phyloP scores from a whole-genome alignment of 1,140 invertebrate species.

The Aphaenogaster floridana region DNA sequence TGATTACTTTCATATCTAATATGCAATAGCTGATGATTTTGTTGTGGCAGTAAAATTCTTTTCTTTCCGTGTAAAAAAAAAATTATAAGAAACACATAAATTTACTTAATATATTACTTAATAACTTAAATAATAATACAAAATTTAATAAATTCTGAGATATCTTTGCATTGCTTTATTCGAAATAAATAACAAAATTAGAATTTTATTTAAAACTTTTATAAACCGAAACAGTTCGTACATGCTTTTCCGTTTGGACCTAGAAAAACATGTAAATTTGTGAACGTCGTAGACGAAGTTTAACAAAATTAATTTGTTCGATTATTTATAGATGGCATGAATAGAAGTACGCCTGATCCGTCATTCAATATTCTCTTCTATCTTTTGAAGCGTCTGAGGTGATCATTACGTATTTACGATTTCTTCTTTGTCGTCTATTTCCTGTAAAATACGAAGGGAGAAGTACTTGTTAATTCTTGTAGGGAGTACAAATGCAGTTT shows the following conservation, averaged over 20 bases:
- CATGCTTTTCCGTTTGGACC: not conserved
- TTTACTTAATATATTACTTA: not conserved
- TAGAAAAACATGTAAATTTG: constrained; percentile 2
- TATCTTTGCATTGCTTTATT: not conserved
- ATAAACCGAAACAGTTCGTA: not conserved
- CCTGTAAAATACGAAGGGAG: not conserved
- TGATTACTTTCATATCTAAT: not conserved
- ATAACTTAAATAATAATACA: not conserved
- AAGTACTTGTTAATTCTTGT: constrained; percentile 11
- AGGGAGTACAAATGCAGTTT: not conserved
- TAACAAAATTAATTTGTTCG: constrained; percentile 37
- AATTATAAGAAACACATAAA: not conserved
- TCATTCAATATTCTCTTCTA: constrained; percentile 25
- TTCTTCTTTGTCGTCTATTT: constrained; percentile 5
- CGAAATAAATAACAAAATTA: not conserved
- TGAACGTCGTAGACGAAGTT: not conserved
- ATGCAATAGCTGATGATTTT: not conserved
- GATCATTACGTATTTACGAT: not conserved
- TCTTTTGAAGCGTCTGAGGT: not conserved
- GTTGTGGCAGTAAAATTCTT: not conserved
- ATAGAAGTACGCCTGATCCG: not conserved
- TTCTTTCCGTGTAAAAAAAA: not conserved
- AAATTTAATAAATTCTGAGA: not conserved
- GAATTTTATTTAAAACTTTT: not conserved
- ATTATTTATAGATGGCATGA: constrained; percentile 9